These are phyloP conservation scores for Paradoxurus hermaphroditus DNA, from an alignment of 2,113 vertebrate genomes.

Conservation along the genomic window DNA sequence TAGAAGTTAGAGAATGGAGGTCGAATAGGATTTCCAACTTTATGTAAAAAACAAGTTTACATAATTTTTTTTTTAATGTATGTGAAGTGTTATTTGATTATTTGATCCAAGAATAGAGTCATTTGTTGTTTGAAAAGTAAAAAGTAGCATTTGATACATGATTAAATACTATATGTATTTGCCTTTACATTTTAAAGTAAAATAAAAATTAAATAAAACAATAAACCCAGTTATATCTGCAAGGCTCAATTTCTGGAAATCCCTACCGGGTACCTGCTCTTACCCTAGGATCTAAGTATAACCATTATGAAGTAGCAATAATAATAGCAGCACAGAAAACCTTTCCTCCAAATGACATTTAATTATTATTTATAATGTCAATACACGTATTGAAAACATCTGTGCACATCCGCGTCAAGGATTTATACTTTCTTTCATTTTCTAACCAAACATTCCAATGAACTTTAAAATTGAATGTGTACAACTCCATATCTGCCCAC, in stretches of 20 bases:
- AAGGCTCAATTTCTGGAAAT: neutral
- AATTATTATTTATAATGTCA: constrained; percentile 62
- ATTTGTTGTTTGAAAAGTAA: neutral
- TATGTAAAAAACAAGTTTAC: neutral
- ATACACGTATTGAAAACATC: constrained; percentile 72
- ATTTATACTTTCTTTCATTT: constrained; percentile 63
- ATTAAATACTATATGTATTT: neutral
- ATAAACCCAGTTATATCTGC: neutral
- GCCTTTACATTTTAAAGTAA: neutral
- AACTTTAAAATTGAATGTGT: constrained; percentile 69
- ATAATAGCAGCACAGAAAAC: neutral
- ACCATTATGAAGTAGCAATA: neutral
- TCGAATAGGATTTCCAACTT: neutral
- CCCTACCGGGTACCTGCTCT: neutral
- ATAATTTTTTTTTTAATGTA: neutral
- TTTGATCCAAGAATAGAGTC: neutral
- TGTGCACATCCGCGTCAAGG: constrained; percentile 60
- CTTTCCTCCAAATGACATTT: neutral
- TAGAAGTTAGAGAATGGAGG: neutral
- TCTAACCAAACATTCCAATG: constrained; percentile 61
- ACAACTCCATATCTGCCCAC: constrained; percentile 17
- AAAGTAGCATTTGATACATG: neutral
- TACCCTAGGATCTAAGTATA: neutral
- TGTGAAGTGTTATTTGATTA: neutral
- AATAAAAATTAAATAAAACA: neutral